These are phyloP conservation scores for Spongia lamella DNA, from an alignment of 37 sponge, comb jelly and placozoan genomes.

Conservation along the genomic window DNA sequence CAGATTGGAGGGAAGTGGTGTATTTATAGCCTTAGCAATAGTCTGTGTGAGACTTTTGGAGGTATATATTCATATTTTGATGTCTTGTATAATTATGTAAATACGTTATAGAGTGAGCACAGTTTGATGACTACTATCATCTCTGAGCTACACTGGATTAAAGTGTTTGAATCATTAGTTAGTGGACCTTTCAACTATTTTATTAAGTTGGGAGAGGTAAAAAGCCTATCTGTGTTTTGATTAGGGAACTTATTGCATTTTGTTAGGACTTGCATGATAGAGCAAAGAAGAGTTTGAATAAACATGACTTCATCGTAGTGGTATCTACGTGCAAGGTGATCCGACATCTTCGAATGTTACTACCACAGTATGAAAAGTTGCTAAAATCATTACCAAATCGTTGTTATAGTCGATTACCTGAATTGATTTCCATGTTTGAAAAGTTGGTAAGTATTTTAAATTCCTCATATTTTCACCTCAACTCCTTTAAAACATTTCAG, in stretches of 20 bases:
- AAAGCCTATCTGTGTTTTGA: constrained; percentile 3
- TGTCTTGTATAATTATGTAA: not conserved
- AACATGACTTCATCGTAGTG: constrained; percentile 48
- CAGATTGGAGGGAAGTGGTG: constrained; percentile 28
- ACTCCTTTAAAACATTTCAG: not conserved
- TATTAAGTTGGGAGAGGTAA: constrained; percentile 76
- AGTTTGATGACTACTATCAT: constrained; percentile 75
- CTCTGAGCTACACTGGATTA: constrained; percentile 52
- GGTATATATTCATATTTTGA: not conserved
- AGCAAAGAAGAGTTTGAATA: constrained; percentile 42
- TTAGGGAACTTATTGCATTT: constrained; percentile 9
- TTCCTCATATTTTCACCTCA: not conserved
- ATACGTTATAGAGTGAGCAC: constrained; percentile 61
- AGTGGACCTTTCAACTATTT: constrained; percentile 68
- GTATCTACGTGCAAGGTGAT: constrained; percentile 61
- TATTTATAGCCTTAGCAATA: constrained; percentile 23
- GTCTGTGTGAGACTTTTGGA: constrained; percentile 40
- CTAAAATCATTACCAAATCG: not conserved
- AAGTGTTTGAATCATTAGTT: constrained; percentile 64
- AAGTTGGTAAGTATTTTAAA: not conserved
- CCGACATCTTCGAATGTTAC: constrained; percentile 38
- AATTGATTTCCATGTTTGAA: constrained; percentile 9
- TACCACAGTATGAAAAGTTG: constrained; percentile 50
- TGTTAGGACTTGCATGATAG: constrained; percentile 18
- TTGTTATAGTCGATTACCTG: not conserved